Conservation (phyloP, 1,140 invertebrate species). For the Drosophila cardini region DNA sequence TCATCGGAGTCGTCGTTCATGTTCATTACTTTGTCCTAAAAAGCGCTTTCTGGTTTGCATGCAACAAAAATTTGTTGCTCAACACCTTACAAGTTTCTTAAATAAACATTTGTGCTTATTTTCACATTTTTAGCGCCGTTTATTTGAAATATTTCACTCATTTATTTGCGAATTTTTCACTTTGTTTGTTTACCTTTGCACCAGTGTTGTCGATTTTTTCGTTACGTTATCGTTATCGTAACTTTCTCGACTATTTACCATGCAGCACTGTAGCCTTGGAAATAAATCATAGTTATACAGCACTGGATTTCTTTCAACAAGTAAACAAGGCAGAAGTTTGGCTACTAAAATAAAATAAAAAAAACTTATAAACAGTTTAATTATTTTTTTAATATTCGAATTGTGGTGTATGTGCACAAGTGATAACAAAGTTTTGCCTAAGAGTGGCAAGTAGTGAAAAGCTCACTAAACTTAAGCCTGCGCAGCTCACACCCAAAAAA, state of each 20-base stretch:
- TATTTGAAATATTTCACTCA: slow-evolving; percentile 8
- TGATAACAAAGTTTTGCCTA: background rate
- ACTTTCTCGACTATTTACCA: slow-evolving; percentile 10
- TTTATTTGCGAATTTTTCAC: slow-evolving; percentile 47
- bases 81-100: slow-evolving; percentile 4
- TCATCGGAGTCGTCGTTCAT: slow-evolving; percentile 68
- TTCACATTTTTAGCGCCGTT: slow-evolving; percentile 21
- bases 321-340: slow-evolving; percentile 37
- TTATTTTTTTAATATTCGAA: slow-evolving; percentile 2
- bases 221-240: slow-evolving; percentile 26
- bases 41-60: background rate
- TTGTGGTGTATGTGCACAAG: slow-evolving; percentile 12
- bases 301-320: slow-evolving; percentile 48
- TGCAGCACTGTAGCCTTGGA: slow-evolving; percentile 7
- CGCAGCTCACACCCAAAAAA: slow-evolving; percentile 73
- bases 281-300: slow-evolving; percentile 19
- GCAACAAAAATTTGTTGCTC: background rate
- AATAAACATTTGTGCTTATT: background rate
- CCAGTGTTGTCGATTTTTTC: slow-evolving; percentile 23
- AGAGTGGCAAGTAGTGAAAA: background rate
- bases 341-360: slow-evolving; percentile 25
- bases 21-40: slow-evolving; percentile 43
- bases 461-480: slow-evolving; percentile 35
- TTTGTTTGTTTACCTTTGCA: slow-evolving; percentile 70
- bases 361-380: slow-evolving; percentile 27